Conservation (phyloP, 1,140 invertebrate species). For the Neocloeon triangulifer region DNA sequence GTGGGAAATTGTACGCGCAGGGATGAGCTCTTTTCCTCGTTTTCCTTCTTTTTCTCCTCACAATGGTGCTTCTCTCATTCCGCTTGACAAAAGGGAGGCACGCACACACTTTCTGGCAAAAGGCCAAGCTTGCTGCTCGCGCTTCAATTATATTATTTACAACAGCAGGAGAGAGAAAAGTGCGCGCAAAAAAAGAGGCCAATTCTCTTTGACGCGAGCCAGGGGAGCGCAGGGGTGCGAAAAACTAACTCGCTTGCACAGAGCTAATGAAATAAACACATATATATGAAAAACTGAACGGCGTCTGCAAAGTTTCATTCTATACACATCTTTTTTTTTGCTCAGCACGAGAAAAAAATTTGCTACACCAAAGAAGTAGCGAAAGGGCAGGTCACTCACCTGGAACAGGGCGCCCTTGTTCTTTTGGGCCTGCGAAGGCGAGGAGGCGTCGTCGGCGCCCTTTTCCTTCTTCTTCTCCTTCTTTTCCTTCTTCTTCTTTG, state of each 20-base stretch:
- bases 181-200: too few species aligned
- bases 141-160: slow-evolving; percentile 6
- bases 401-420: slow-evolving; percentile 1
- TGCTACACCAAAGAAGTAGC: background rate
- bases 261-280: slow-evolving; percentile 4
- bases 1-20: too few species aligned
- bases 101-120: too few species aligned
- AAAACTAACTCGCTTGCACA: background rate
- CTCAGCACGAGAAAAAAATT: background rate
- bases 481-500: slow-evolving; percentile 5
- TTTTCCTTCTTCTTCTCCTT: slow-evolving; percentile 6
- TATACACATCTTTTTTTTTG: too few species aligned
- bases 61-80: too few species aligned
- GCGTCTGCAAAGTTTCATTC: background rate
- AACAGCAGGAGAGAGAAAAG: too few species aligned
- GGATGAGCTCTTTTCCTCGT: too few species aligned
- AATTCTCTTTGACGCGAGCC: too few species aligned
- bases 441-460: slow-evolving; percentile 1
- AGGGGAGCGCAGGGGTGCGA: too few species aligned
- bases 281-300: slow-evolving; percentile 1
- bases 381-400: background rate
- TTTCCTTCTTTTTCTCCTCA: too few species aligned
- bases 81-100: too few species aligned
- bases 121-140: too few species aligned
- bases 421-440: background rate